phyloP scores from a whole-genome alignment of 1,140 invertebrate genomes.

The Drosophila repleta region DNA sequence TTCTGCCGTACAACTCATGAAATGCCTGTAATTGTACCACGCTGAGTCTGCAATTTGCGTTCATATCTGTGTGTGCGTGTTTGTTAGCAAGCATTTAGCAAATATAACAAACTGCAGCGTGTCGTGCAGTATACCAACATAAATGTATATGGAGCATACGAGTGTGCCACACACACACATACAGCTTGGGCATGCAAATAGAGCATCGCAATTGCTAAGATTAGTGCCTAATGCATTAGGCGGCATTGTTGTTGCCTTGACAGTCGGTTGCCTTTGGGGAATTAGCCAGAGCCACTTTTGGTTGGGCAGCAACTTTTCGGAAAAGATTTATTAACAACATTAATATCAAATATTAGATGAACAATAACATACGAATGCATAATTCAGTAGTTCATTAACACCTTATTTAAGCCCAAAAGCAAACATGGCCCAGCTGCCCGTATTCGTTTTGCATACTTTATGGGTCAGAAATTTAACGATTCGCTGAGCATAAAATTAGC shows the following conservation, averaged over 20 bases:
- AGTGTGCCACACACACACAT: slow-evolving; percentile 29
- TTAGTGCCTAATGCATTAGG: slow-evolving; percentile 47
- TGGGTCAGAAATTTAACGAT: slow-evolving; percentile 28
- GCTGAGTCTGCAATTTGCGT: slow-evolving; percentile 27
- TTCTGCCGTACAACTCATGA: slow-evolving; percentile 4
- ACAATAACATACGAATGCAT: background rate
- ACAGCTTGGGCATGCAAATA: slow-evolving; percentile 47
- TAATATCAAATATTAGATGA: slow-evolving; percentile 1
- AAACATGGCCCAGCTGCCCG: slow-evolving; percentile 32
- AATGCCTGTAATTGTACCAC: slow-evolving; percentile 58
- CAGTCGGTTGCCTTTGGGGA: background rate
- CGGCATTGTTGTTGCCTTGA: slow-evolving; percentile 24
- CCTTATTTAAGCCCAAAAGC: slow-evolving; percentile 2
- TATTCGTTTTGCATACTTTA: slow-evolving; percentile 34
- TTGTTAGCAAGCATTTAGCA: slow-evolving; percentile 65
- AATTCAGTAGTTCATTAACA: slow-evolving; percentile 1
- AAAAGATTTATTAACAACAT: background rate
- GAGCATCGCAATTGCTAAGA: slow-evolving; percentile 64
- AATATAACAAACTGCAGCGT: slow-evolving; percentile 72
- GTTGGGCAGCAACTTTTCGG: background rate
- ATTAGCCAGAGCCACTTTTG: background rate
- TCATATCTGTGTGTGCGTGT: slow-evolving; percentile 10
- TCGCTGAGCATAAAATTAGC: slow-evolving; percentile 54
- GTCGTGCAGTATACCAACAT: slow-evolving; percentile 12
- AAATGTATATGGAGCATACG: slow-evolving; percentile 10